Conservation (phyloP, 2,888 invertebrate species). For the Sussaba pulchella region DNA sequence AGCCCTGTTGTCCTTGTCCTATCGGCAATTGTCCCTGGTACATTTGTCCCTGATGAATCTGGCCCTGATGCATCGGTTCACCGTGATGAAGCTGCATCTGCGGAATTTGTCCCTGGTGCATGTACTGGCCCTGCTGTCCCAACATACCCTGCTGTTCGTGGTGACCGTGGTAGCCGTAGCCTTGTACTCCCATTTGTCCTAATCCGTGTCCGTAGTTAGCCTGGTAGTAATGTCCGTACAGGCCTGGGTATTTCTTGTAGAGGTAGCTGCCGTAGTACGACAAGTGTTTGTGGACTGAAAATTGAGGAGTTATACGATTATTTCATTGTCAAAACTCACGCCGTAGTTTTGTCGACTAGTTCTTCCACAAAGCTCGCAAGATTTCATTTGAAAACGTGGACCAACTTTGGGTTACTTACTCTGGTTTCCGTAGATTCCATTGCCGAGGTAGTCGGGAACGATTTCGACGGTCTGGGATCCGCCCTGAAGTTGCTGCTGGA, state of each 20-base stretch:
- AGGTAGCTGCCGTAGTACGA: conserved; percentile 73
- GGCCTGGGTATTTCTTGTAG: conserved; percentile 74
- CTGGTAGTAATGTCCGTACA: conserved; percentile 64
- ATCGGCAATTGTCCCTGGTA: conserved; percentile 55
- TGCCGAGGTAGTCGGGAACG: conserved; percentile 72
- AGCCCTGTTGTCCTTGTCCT: conserved; percentile 33
- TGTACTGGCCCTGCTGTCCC: conserved; percentile 55
- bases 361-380: no score
- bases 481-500: conserved; percentile 62
- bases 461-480: conserved; percentile 75
- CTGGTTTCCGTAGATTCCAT: conserved; percentile 64
- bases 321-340: neutral
- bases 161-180: conserved; percentile 48
- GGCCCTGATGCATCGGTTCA: conserved; percentile 47
- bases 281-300: conserved; percentile 73
- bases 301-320: neutral
- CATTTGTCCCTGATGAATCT: conserved; percentile 19
- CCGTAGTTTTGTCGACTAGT: no score
- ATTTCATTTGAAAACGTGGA: no score
- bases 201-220: conserved; percentile 64
- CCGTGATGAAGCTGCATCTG: conserved; percentile 55
- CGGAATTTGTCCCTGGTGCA: conserved; percentile 31
- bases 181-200: conserved; percentile 60
- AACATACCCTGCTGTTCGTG: conserved; percentile 44
- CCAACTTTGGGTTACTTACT: no score